These are phyloP conservation scores for Scaptomyza polygonia DNA, from an alignment of 2,888 invertebrate genomes.

Conservation along the genomic window DNA sequence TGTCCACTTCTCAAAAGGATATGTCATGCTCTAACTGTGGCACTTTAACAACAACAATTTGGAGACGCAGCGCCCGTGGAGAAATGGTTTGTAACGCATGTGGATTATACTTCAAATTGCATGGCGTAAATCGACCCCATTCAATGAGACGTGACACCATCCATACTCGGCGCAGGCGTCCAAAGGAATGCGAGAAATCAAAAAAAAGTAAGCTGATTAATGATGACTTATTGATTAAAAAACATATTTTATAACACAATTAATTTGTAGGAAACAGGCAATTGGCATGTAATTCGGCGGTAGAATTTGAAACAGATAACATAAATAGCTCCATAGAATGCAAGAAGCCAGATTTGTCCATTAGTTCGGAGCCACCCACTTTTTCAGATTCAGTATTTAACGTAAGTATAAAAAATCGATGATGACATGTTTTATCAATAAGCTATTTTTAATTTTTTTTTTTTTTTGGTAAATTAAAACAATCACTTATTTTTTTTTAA, in stretches of 20 bases:
- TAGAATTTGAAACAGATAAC: conserved; percentile 50
- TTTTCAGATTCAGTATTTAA: conserved; percentile 60
- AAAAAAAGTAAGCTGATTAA: conserved; percentile 78
- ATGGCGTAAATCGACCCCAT: conserved; percentile 95
- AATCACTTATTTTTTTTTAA: background rate
- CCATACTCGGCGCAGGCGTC: conserved; percentile 95
- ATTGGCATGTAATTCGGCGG: conserved; percentile 39
- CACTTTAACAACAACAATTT: conserved; percentile 98
- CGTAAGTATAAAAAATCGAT: conserved; percentile 44
- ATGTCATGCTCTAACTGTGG: conserved; percentile 98
- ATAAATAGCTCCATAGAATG: conserved; percentile 45
- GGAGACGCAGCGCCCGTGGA: conserved; percentile 97
- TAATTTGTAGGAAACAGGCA: conserved; percentile 48
- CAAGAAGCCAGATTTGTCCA: conserved; percentile 48
- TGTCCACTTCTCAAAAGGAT: conserved; percentile 86
- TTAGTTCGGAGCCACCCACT: conserved; percentile 48
- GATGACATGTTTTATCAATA: background rate
- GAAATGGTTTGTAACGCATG: conserved; percentile 99
- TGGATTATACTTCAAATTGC: conserved; percentile 98
- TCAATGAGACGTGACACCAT: conserved; percentile 98
- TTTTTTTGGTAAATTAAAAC: background rate
- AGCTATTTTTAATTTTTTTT: background rate
- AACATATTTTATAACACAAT: background rate
- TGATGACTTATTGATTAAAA: background rate
- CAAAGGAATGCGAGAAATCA: conserved; percentile 89